These are phyloP conservation scores for Brachypodius melanocephalos DNA, from an alignment of 2,113 vertebrate species.

Conservation along the genomic window DNA sequence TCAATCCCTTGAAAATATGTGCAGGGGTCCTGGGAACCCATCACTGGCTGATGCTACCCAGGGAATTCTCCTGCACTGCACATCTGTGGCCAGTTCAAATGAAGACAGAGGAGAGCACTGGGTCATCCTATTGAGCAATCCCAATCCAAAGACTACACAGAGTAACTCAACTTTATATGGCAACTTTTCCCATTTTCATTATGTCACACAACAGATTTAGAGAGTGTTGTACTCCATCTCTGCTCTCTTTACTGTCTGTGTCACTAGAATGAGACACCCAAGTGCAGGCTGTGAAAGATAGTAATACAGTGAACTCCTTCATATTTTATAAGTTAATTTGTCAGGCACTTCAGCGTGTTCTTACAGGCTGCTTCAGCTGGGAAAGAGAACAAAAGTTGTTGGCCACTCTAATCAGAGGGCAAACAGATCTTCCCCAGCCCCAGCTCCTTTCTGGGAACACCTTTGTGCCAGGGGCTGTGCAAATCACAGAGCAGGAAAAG, in stretches of 20 bases:
- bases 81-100: background rate
- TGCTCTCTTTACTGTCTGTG: conserved; percentile 8
- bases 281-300: background rate
- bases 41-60: background rate
- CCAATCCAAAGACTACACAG: background rate
- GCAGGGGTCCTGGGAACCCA: background rate
- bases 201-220: conserved; percentile 13
- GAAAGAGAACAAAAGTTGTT: background rate
- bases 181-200: conserved; percentile 3
- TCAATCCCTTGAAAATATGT: background rate
- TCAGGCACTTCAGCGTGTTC: background rate
- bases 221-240: background rate
- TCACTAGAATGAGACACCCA: background rate
- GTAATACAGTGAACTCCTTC: background rate
- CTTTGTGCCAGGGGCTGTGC: background rate
- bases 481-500: background rate
- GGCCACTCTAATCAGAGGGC: background rate
- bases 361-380: background rate
- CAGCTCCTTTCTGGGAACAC: background rate
- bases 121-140: background rate
- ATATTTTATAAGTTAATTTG: conserved; percentile 35
- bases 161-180: background rate
- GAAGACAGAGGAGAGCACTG: background rate
- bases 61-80: background rate
- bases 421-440: background rate